Evolutionary conservation across 2,113 vertebrate species (phyloP), one percentile per base, ranked within the genome.

Genomic region (Drymodes brunneopygia): DNA sequence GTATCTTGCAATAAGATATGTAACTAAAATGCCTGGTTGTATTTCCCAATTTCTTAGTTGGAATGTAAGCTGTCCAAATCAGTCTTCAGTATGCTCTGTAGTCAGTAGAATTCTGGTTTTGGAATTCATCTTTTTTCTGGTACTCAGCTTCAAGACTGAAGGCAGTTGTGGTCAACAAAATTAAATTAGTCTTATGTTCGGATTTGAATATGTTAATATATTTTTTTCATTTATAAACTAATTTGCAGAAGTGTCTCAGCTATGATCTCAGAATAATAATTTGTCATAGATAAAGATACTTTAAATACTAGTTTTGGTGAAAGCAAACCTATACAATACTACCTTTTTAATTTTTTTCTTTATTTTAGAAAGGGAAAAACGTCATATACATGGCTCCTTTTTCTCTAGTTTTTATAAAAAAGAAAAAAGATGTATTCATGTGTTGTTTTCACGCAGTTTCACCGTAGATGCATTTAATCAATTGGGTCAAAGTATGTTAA

Each of bases 341-440:
- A 9, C 5, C 6, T 81, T 65, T 48, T 12, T 1, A 20, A 4
- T 5, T 40, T n/a, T 54, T 64, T 14, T 54, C 29, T 7, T 19
- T 72, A 56, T 31, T 54, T 69, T 42, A 71, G 42, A 71, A 38
- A 25, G 31, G 11, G 5, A 2, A 48, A 40, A 70, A 6, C 1
- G 9, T 25, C 12, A 15, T 81, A 18, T 60, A 44, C 6, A 5
- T 9, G 15, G 2, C 2, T 48, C 25, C 15, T 47, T 56, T 33
- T 54, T 18, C 13, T 47, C 7, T 28, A 15, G 6, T 28, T 88
- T 67, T 74, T 54, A 15, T n/a, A 45, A 3, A 7, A 18, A 4
- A 47, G 14, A 61, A 16, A 78, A 17, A 31, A 3, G 5, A 57
- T 11, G 27, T 33, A 50, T 56, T 56, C 7, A 42, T 0, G 0